Percentiles rank a stretch among this genome's conserved stretches.
Evolutionary conservation across 1,140 invertebrate species (phyloP).

Genomic region (Pseudomyrmex sp.): DNA sequence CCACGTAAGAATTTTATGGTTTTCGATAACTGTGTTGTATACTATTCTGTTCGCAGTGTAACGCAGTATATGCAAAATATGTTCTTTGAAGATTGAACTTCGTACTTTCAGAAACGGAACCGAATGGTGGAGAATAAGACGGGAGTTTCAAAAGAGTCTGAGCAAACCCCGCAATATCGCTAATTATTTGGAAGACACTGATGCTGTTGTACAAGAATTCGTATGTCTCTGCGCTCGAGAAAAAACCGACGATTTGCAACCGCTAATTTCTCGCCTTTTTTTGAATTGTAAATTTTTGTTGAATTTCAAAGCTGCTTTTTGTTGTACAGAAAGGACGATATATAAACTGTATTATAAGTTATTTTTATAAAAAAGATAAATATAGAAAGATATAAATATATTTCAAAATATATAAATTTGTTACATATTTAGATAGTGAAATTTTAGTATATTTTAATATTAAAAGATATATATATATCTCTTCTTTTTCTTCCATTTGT

Average conservation of each 20-base stretch:
- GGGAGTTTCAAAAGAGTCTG: conserved; percentile 92
- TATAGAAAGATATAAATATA: neutral
- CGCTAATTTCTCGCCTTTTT: conserved; percentile 90
- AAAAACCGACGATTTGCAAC: conserved; percentile 87
- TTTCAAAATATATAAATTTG: too few relatives aligned
- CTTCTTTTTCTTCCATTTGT: neutral
- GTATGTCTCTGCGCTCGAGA: conserved; percentile 82
- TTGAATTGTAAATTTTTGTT: conserved; percentile 90
- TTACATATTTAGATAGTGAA: neutral
- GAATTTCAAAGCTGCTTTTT: too few relatives aligned
- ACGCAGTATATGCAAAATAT: too few relatives aligned
- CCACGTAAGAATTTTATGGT: conserved; percentile 88
- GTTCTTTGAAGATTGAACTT: too few relatives aligned
- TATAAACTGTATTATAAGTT: too few relatives aligned
- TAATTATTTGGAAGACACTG: conserved; percentile 87
- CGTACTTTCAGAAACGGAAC: conserved; percentile 89
- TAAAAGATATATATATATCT: too few relatives aligned
- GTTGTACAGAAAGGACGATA: too few relatives aligned
- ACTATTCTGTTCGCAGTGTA: neutral
- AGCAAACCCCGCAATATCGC: conserved; percentile 90
- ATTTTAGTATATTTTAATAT: neutral
- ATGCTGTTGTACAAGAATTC: conserved; percentile 89
- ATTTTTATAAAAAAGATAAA: too few relatives aligned
- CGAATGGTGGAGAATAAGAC: conserved; percentile 93
- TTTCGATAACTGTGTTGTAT: neutral